A percentile compares a stretch with the other conserved stretches of the same genome.
phyloP scores from a whole-genome alignment of 2,888 invertebrate genomes.

The Torymus auratus region DNA sequence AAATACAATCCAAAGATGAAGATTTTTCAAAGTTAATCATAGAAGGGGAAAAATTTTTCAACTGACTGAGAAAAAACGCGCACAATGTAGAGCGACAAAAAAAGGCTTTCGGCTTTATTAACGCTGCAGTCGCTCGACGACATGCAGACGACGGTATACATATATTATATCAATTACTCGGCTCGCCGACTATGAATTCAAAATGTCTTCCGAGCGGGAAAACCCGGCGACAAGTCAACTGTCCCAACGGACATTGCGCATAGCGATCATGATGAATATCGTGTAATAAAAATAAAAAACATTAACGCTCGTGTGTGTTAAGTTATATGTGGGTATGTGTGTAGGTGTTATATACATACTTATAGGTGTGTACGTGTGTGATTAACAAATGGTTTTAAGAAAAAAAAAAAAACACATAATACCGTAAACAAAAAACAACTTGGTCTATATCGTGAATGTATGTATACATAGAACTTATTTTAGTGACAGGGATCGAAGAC shows the following conservation, averaged over 20 bases:
- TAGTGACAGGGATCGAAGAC: conserved; percentile 62
- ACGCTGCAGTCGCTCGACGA: no score
- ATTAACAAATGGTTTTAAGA: conserved; percentile 36
- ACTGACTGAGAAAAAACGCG: conserved; percentile 50
- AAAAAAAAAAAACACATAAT: conserved; percentile 27
- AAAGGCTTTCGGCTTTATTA: conserved; percentile 39
- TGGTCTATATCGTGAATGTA: conserved; percentile 58
- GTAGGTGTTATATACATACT: conserved; percentile 53
- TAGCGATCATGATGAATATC: conserved; percentile 9
- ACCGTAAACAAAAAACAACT: conserved; percentile 50
- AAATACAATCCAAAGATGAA: conserved; percentile 72
- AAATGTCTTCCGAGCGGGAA: conserved; percentile 39
- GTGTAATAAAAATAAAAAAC: neutral
- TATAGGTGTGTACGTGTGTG: conserved; percentile 61
- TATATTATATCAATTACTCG: no score
- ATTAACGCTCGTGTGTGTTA: conserved; percentile 59
- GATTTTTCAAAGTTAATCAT: conserved; percentile 55
- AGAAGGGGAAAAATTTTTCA: conserved; percentile 33
- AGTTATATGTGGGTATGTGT: conserved; percentile 58
- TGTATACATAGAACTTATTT: conserved; percentile 62
- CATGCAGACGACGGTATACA: no score
- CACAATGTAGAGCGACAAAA: conserved; percentile 35
- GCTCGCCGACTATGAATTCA: neutral
- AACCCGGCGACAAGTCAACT: neutral
- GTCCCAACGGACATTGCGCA: conserved; percentile 7